Evolutionary conservation across 1,140 invertebrate species (phyloP).

Genomic region (Delia radicum): DNA sequence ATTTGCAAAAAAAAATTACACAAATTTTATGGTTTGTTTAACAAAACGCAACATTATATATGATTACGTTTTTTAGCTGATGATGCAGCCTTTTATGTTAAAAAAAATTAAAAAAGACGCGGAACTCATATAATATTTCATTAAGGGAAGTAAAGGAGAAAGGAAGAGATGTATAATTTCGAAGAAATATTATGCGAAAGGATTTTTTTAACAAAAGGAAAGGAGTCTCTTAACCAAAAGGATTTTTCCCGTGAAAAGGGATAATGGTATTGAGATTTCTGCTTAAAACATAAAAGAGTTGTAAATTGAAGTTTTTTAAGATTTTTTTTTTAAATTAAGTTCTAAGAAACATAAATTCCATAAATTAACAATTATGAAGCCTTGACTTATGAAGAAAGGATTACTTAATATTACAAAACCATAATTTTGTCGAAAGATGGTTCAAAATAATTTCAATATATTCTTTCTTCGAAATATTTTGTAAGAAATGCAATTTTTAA

Average conservation of each 20-base stretch:
- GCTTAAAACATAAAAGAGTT: background rate
- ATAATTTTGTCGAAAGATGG: background rate
- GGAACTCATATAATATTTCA: background rate
- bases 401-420: conserved; percentile 15
- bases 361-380: background rate
- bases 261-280: background rate
- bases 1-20: background rate
- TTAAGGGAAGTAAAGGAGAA: background rate
- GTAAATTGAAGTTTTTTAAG: background rate
- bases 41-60: conserved; percentile 25
- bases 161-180: background rate
- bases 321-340: background rate
- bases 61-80: conserved; percentile 14
- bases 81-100: background rate
- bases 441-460: too few relatives aligned
- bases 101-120: background rate
- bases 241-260: background rate
- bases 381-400: background rate
- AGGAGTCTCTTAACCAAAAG: background rate
- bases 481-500: too few relatives aligned
- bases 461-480: too few relatives aligned
- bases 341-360: background rate
- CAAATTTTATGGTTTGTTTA: conserved; percentile 25
- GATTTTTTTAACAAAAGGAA: conserved; percentile 6
- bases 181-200: background rate